Percentiles rank a stretch among this genome's conserved stretches.
phyloP scores from a whole-genome alignment of 2,888 invertebrate species.

The Anagyrus pseudococci region DNA sequence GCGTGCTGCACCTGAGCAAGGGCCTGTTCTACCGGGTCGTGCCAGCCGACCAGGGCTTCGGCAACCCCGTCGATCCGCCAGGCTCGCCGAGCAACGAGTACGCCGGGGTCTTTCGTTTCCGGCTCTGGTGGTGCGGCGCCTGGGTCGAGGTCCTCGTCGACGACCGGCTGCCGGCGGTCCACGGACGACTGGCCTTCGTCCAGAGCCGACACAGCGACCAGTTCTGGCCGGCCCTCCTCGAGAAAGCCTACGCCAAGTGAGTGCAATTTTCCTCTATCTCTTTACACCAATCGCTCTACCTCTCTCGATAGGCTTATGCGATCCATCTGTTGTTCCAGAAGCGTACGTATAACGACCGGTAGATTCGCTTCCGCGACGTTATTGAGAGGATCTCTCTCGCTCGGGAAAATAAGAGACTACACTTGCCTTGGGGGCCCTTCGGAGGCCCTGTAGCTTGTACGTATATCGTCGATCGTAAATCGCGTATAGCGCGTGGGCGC shows the following conservation, averaged over 20 bases:
- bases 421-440: too few relatives aligned
- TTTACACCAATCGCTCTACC: too few relatives aligned
- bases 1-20: slow-evolving; percentile 82
- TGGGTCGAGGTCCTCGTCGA: slow-evolving; percentile 92
- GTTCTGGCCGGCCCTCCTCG: slow-evolving; percentile 88
- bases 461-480: too few relatives aligned
- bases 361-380: too few relatives aligned
- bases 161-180: slow-evolving; percentile 87
- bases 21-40: slow-evolving; percentile 91
- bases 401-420: too few relatives aligned
- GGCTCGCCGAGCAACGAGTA: slow-evolving; percentile 63
- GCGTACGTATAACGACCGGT: too few relatives aligned
- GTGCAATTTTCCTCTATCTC: neutral
- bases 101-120: slow-evolving; percentile 85
- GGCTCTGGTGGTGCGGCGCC: slow-evolving; percentile 93
- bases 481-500: too few relatives aligned
- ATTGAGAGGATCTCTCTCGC: too few relatives aligned
- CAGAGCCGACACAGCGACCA: slow-evolving; percentile 82
- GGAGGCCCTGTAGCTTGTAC: too few relatives aligned
- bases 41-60: slow-evolving; percentile 87
- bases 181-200: slow-evolving; percentile 84
- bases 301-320: too few relatives aligned
- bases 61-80: slow-evolving; percentile 63
- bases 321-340: too few relatives aligned
- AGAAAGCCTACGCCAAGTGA: slow-evolving; percentile 93